Base-by-base conservation (phyloP, 2,113 vertebrate genomes). In the Seriola aureovittata region DNA sequence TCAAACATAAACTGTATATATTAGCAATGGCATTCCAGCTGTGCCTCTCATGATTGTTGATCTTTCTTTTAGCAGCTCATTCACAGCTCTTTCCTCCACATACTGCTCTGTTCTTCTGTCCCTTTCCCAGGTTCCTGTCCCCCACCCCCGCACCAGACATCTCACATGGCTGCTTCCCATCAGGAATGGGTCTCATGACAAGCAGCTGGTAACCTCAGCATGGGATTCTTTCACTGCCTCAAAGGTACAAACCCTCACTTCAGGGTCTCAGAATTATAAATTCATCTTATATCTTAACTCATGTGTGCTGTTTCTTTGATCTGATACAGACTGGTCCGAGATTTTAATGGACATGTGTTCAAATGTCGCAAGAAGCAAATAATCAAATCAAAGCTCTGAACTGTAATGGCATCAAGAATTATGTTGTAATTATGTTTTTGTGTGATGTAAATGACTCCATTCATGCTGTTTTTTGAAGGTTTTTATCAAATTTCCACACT, bases 101-200 rank as follows among this genome's bases (percentile, higher is more conserved):
- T 36, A 62, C 9, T 25, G 66, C 66, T 70, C 50, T 38, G 17
- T 8, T 42, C 14, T 46, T 23, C 54, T 8, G 23, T 54, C 34
- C 42, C 60, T 67, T 32, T 42, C 62, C 42, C 57, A 57, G 66
- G 50, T 62, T 78, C 63, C 55, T 46, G 57, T 46, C 4, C 54
- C 3, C 52, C 42, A 7, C 4, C n/a, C n/a, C 54, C 16, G 66
- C 75, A 82, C 48, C 80, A 90, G 72, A 86, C 81, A 80, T 82
- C 87, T 92, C 89, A 91, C 92, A 92, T 93, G 89, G 84, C 71
- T 82, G 70, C 72, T 74, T 79, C 84, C 73, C 80, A 74, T 82
- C 78, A 85, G 60, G 60, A 77, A 57, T 8, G 25, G 76, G 87
- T 93, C 93, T 91, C 86, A 93, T 93, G 91, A 93, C 68, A 79